Percentiles rank a stretch among this genome's conserved stretches.
These are phyloP conservation scores for Beroe forskalii DNA, from an alignment of 37 sponge, comb jelly and placozoan species.

Conservation along the genomic window DNA sequence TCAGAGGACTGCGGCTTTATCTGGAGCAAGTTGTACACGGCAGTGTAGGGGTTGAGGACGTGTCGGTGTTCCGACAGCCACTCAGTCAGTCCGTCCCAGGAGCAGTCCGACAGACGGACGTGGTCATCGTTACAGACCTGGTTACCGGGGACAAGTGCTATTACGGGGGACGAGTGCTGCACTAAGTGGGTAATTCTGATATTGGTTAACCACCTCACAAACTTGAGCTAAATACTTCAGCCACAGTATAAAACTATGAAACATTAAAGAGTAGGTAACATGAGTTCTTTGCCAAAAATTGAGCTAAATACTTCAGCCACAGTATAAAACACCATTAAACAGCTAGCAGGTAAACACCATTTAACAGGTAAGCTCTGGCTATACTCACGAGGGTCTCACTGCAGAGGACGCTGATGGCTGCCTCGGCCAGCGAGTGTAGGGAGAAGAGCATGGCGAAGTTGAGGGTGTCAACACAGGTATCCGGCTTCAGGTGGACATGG, in stretches of 20 bases:
- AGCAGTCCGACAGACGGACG: not conserved
- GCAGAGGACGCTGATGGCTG: slow-evolving; percentile 28
- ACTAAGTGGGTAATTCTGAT: too few relatives aligned
- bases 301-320: too few relatives aligned
- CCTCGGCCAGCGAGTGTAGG: slow-evolving; percentile 21
- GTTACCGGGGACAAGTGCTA: too few relatives aligned
- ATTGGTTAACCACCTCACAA: too few relatives aligned
- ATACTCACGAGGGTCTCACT: slow-evolving; percentile 9
- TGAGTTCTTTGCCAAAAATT: too few relatives aligned
- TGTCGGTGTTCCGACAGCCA: not conserved
- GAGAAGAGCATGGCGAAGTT: slow-evolving; percentile 62
- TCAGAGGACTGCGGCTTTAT: not conserved
- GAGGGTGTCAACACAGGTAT: slow-evolving; percentile 32
- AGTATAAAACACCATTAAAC: too few relatives aligned
- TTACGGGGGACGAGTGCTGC: too few relatives aligned
- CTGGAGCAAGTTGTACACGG: slow-evolving; percentile 28
- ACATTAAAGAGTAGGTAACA: too few relatives aligned
- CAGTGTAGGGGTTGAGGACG: slow-evolving; percentile 28
- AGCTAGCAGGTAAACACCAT: too few relatives aligned
- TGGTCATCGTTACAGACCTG: not conserved
- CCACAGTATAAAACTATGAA: too few relatives aligned
- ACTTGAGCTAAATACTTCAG: too few relatives aligned
- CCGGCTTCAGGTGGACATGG: slow-evolving; percentile 49
- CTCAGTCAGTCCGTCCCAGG: not conserved
- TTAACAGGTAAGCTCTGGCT: too few relatives aligned